Evolutionary conservation across 2,888 invertebrate genomes (phyloP), one percentile per base, ranked within the genome.

Genomic region (Phania funesta): DNA sequence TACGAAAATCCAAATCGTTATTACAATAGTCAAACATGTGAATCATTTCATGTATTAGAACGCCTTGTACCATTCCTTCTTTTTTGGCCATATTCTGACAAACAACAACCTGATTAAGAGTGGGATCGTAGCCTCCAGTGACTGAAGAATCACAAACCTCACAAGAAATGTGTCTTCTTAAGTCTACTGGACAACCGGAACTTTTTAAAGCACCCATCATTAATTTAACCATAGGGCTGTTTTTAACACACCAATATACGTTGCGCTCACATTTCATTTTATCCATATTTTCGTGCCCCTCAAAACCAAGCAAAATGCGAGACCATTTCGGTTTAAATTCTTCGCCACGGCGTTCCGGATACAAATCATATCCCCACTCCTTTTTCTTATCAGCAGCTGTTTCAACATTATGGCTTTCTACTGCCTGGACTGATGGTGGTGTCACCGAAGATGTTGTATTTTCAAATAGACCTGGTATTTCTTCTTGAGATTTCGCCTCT

Each of bases 21-120:
- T 95, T 93, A 89, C 99, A 99, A 88, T 94, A 96, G 90, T 99
- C 99, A 88, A 97, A 98, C 96, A 98, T 98, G 90, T 99, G 99
- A 56, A 98, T 95, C 93, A 99, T 94, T 91, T 99, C 99, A 87
- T 99, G 99, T 0, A 95, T 94, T 48, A 99, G 89, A 0, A 97
- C 95, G 22, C 95, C 95, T 89, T 96, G 95, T 0, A 97, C 94
- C 89, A 94, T 92, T 11, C 94, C 94, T 87, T 94, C 92, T 26
- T 92, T 92, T 20, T 91, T 93, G 0, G 95, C 95, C 73, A 94
- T 95, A 90, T 98, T 98, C 89, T 98, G 96, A 86, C 98, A 99
- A 1, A 99, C 93, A 0, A 99, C 95, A 82, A 99, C 94, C 85
- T 90, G 90, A 85, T 89, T 90, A 2, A 89, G 84, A 5, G 88